Conservation (phyloP, 2,113 vertebrate genomes). For the Kryptolebias marmoratus region DNA sequence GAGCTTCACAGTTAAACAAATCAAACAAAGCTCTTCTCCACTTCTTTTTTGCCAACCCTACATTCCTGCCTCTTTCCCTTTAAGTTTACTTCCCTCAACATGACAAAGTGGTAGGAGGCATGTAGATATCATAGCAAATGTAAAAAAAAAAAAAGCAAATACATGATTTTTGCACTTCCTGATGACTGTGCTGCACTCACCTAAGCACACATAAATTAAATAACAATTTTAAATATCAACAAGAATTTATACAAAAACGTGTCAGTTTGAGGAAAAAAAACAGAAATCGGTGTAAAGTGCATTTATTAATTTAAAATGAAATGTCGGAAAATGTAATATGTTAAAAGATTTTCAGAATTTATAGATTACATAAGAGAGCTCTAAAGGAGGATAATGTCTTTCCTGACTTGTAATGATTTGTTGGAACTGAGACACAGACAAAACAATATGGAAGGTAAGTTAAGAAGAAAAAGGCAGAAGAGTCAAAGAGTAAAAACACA, state of each 20-base stretch:
- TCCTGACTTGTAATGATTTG: conserved; percentile 73
- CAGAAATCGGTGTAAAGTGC: background rate
- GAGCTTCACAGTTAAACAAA: conserved; percentile 37
- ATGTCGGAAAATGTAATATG: background rate
- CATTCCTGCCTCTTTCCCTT: conserved; percentile 39
- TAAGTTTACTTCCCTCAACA: conserved; percentile 34
- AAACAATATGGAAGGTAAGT: conserved; percentile 73
- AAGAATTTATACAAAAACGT: conserved; percentile 34
- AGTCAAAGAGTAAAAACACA: conserved; percentile 38
- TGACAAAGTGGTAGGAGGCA: conserved; percentile 51
- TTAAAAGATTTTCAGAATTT: conserved; percentile 36
- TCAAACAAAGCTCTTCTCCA: conserved; percentile 31
- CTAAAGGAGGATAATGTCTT: too few species aligned
- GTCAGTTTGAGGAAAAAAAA: conserved; percentile 18
- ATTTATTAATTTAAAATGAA: conserved; percentile 8
- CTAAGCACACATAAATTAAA: conserved; percentile 26
- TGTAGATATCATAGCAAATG: conserved; percentile 38
- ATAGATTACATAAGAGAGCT: too few species aligned
- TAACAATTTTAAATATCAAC: conserved; percentile 16
- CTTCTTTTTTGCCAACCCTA: conserved; percentile 12
- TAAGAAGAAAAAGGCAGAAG: conserved; percentile 60
- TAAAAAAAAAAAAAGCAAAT: conserved; percentile 32
- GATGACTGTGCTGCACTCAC: conserved; percentile 40
- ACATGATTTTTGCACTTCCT: conserved; percentile 46
- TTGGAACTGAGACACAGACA: conserved; percentile 72